A percentile compares a stretch with the other conserved stretches of the same genome.
Evolutionary conservation across 1,140 invertebrate genomes (phyloP).

Genomic region (Nebria ingens): DNA sequence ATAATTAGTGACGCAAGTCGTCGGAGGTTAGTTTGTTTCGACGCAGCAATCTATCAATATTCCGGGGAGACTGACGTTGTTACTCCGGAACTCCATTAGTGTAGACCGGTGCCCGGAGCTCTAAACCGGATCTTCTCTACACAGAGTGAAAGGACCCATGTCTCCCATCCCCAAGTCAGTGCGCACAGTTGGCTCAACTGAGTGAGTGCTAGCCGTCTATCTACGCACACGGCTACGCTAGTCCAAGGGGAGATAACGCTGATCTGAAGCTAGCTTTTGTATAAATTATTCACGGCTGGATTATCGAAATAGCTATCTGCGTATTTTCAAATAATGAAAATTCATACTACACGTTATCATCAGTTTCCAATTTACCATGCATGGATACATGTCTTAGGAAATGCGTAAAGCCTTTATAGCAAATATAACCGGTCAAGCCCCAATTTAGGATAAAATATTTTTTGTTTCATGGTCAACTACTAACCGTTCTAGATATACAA

Average conservation of each 20-base stretch:
- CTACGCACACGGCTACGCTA: background rate
- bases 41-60: constrained; percentile 5
- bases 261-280: background rate
- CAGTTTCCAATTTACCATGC: background rate
- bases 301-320: constrained; percentile 4
- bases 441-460: no score
- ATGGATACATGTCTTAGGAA: no score
- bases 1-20: background rate
- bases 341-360: background rate
- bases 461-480: no score
- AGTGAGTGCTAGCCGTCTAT: background rate
- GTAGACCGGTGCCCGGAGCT: constrained; percentile 1
- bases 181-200: background rate
- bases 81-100: constrained; percentile 7
- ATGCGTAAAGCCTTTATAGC: no score
- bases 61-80: constrained; percentile 7
- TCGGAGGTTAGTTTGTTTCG: background rate
- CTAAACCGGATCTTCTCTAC: constrained; percentile 6
- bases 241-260: constrained; percentile 4
- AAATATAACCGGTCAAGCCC: no score
- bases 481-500: no score
- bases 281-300: constrained; percentile 7
- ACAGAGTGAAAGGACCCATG: background rate
- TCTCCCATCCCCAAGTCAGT: background rate
- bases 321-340: constrained; percentile 4